These are phyloP conservation scores for Ciona savignyi DNA, from an alignment of 23 tunicate species.

Conservation along the genomic window DNA sequence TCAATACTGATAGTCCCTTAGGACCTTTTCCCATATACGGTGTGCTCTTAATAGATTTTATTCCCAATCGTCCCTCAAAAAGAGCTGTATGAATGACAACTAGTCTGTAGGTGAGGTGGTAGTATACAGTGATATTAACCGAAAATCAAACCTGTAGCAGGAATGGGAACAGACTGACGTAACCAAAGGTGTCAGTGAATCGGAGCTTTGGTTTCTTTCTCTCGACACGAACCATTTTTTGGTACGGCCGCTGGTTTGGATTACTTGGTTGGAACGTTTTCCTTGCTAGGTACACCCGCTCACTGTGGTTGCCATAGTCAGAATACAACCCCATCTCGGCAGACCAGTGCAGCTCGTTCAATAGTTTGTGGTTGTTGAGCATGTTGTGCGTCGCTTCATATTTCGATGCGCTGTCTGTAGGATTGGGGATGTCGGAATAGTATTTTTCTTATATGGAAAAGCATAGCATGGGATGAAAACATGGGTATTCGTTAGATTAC, in stretches of 20 bases:
- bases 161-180: slow-evolving; percentile 82
- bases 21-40: no score
- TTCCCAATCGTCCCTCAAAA: no score
- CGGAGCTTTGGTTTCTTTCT: slow-evolving; percentile 30
- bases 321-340: slow-evolving; percentile 57
- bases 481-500: no score
- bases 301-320: slow-evolving; percentile 92
- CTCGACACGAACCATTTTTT: slow-evolving; percentile 24
- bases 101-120: no score
- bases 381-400: slow-evolving; percentile 35
- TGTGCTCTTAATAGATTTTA: no score
- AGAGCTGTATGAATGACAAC: no score
- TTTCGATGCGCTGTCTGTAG: slow-evolving; percentile 2
- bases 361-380: slow-evolving; percentile 37
- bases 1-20: no score
- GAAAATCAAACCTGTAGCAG: slow-evolving; percentile 55
- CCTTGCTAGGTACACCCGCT: slow-evolving; percentile 27
- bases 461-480: no score
- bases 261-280: slow-evolving; percentile 32
- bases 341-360: slow-evolving; percentile 87
- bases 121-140: no score
- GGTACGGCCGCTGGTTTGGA: slow-evolving; percentile 27
- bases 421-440: no score
- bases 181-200: slow-evolving; percentile 67
- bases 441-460: no score